phyloP scores from a whole-genome alignment of 2,113 vertebrate species.

The Clarias gariepinus region DNA sequence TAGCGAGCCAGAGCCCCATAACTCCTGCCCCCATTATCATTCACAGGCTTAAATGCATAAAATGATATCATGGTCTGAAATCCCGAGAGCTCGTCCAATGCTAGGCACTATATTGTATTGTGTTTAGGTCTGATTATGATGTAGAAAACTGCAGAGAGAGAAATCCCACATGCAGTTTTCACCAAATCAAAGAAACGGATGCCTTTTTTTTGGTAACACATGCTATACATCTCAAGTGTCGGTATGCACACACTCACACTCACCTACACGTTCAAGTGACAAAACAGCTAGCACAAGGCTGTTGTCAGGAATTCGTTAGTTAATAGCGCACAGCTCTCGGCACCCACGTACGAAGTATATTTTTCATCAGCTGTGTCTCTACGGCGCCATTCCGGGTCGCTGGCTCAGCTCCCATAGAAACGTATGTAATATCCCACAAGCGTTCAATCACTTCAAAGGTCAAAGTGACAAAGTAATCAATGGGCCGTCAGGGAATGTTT shows the following conservation, averaged over 20 bases:
- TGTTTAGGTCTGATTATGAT: constrained; percentile 40
- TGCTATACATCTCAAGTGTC: constrained; percentile 41
- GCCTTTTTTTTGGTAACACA: constrained; percentile 43
- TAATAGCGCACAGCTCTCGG: constrained; percentile 35
- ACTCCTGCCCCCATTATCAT: not conserved
- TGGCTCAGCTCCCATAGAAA: constrained; percentile 43
- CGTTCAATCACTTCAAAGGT: constrained; percentile 60
- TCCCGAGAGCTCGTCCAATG: not conserved
- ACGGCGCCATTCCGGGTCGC: constrained; percentile 8
- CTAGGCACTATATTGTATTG: not conserved
- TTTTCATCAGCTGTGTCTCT: constrained; percentile 32
- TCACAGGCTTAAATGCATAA: not conserved
- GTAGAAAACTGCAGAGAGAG: constrained; percentile 40
- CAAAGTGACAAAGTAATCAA: constrained; percentile 61
- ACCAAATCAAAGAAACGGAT: constrained; percentile 34
- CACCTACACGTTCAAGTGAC: constrained; percentile 38
- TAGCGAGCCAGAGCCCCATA: no score
- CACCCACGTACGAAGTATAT: constrained; percentile 36
- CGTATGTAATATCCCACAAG: constrained; percentile 47
- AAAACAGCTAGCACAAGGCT: constrained; percentile 17
- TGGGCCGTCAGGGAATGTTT: constrained; percentile 43
- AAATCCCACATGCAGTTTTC: constrained; percentile 40
- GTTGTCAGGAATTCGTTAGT: constrained; percentile 39
- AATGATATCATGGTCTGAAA: not conserved
- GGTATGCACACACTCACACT: not conserved